Percentiles rank a stretch among this genome's conserved stretches.
Evolutionary conservation across 2,113 vertebrate genomes (phyloP).

Genomic region (Penelope pileata): DNA sequence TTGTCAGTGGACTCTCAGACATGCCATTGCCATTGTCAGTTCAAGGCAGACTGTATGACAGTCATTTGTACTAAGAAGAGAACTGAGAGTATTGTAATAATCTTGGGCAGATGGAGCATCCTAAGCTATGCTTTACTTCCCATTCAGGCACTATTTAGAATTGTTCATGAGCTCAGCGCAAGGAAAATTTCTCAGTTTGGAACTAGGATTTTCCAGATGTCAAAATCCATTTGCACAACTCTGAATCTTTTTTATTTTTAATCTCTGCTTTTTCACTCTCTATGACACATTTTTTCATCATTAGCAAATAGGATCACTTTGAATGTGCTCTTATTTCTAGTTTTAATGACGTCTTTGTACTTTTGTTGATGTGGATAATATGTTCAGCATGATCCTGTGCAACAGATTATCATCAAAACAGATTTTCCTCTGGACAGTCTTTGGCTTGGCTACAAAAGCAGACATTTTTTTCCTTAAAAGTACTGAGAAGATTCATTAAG

Average conservation of each 20-base stretch:
- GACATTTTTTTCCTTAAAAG: background rate
- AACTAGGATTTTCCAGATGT: background rate
- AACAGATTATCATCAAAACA: background rate
- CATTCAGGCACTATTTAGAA: background rate
- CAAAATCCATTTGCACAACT: background rate
- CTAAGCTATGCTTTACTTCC: background rate
- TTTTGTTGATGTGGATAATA: background rate
- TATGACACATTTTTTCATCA: background rate
- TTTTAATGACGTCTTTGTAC: background rate
- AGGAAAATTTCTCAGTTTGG: background rate
- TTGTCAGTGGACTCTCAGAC: background rate
- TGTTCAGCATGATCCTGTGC: background rate
- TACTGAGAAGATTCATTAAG: background rate
- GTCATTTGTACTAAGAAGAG: background rate
- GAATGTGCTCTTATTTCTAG: background rate
- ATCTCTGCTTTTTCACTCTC: background rate
- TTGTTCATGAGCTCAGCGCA: background rate
- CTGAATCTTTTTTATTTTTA: background rate
- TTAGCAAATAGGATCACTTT: background rate
- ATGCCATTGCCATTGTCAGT: background rate
- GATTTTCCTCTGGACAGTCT: background rate
- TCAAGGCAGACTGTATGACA: background rate
- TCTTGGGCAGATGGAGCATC: background rate
- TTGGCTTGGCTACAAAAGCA: background rate
- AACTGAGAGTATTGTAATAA: background rate